phyloP scores from a whole-genome alignment of 1,140 invertebrate species.

The Condylostylus longicornis region DNA sequence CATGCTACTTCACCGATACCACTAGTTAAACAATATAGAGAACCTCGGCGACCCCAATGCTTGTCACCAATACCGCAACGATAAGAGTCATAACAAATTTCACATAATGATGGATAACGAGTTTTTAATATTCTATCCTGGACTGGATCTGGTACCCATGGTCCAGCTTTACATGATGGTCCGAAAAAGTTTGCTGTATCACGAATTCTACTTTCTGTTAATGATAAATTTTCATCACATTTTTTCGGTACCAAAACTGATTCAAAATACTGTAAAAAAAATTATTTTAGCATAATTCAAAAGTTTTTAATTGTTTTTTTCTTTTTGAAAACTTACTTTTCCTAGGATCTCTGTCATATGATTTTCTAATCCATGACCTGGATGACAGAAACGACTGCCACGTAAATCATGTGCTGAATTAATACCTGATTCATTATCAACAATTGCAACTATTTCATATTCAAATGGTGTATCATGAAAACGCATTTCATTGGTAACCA shows the following conservation, averaged over 20 bases:
- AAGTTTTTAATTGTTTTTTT: no score
- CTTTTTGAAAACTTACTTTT: conserved; percentile 39
- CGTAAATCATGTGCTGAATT: conserved; percentile 41
- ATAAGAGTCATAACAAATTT: conserved; percentile 44
- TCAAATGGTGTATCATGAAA: conserved; percentile 37
- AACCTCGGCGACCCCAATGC: conserved; percentile 65
- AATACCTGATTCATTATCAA: conserved; percentile 38
- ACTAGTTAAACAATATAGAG: conserved; percentile 60
- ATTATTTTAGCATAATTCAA: not conserved
- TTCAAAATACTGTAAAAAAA: conserved; percentile 50
- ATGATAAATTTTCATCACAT: conserved; percentile 46
- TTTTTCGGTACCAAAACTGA: conserved; percentile 46
- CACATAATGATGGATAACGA: conserved; percentile 53
- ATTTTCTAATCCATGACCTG: conserved; percentile 45
- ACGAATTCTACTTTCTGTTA: conserved; percentile 55
- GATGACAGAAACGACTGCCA: conserved; percentile 57
- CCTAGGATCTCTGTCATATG: conserved; percentile 52
- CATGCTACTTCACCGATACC: conserved; percentile 66
- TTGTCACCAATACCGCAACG: conserved; percentile 52
- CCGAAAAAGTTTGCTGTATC: conserved; percentile 53
- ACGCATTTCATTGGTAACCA: conserved; percentile 53
- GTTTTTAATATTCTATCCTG: conserved; percentile 50
- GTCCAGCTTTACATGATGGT: conserved; percentile 61
- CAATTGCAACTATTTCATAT: conserved; percentile 52
- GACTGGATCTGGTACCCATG: conserved; percentile 53